Percentiles rank a stretch among this genome's conserved stretches.
Evolutionary conservation across 2,797 vertebrate species (phyloP).

Genomic region (Salarias fasciatus): DNA sequence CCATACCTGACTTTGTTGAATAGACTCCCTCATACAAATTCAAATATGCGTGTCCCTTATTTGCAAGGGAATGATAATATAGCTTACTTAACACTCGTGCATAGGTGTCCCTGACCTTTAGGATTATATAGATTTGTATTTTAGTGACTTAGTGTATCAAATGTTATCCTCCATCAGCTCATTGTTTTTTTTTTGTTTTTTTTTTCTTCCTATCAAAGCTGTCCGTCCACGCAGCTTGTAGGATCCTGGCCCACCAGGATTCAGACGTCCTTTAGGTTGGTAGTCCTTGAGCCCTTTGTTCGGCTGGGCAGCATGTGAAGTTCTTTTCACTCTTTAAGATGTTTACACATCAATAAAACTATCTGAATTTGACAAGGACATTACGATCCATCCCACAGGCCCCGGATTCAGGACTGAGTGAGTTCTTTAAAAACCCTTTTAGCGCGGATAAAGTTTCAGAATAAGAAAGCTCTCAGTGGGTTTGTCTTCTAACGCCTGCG

Average conservation of each 20-base stretch:
- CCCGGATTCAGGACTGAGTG: constrained; percentile 57
- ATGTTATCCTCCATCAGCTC: constrained; percentile 68
- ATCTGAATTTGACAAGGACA: constrained; percentile 78
- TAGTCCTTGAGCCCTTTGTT: constrained; percentile 81
- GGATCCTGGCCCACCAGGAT: constrained; percentile 64
- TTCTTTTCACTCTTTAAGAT: constrained; percentile 76
- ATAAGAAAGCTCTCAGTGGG: constrained; percentile 60
- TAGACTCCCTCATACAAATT: neutral
- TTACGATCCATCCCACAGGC: constrained; percentile 77
- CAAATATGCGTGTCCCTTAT: constrained; percentile 4
- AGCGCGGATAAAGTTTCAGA: constrained; percentile 59
- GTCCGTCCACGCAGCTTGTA: constrained; percentile 55
- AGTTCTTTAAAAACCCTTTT: constrained; percentile 65
- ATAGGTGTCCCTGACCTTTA: constrained; percentile 65
- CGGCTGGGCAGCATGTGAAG: constrained; percentile 73
- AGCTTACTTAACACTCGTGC: constrained; percentile 37
- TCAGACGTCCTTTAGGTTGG: constrained; percentile 67
- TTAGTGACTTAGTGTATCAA: constrained; percentile 64
- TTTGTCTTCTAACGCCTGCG: constrained; percentile 53
- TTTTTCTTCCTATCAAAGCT: constrained; percentile 75
- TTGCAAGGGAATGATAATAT: constrained; percentile 23
- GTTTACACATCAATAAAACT: constrained; percentile 82
- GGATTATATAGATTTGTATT: constrained; percentile 55
- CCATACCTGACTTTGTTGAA: too few relatives aligned
- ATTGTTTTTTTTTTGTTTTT: constrained; percentile 73